Conservation (phyloP, 2,113 vertebrate genomes). For the rabbit (Oryctolagus cuniculus) region DNA sequence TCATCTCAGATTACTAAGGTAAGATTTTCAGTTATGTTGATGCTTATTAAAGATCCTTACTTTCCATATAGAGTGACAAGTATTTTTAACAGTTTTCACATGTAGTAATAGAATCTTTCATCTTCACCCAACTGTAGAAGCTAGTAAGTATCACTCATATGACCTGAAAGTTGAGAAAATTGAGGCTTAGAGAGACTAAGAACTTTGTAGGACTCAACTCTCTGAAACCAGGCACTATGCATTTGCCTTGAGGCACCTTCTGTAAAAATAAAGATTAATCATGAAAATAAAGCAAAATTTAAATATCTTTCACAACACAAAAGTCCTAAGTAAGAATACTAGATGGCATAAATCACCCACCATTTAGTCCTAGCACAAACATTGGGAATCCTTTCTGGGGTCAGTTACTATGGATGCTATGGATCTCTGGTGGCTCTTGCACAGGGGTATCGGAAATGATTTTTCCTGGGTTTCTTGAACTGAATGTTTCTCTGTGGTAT, state of each 20-base stretch:
- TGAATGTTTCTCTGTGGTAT: not conserved
- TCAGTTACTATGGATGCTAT: not conserved
- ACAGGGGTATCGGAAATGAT: not conserved
- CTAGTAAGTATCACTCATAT: not conserved
- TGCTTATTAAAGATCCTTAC: not conserved
- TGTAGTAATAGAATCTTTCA: not conserved
- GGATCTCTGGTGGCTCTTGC: not conserved
- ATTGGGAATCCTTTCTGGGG: not conserved
- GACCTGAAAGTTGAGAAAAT: not conserved
- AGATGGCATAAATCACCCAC: not conserved
- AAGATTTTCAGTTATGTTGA: not conserved
- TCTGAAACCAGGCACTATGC: not conserved
- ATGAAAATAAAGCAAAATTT: not conserved
- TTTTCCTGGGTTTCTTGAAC: not conserved
- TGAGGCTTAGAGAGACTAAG: not conserved
- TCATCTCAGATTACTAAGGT: not conserved
- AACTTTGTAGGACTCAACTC: not conserved
- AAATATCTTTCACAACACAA: not conserved
- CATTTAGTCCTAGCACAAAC: not conserved
- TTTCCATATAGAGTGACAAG: not conserved
- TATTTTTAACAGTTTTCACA: not conserved
- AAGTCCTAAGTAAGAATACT: not conserved
- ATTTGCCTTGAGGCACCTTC: not conserved
- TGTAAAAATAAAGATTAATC: not conserved
- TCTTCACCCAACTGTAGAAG: not conserved